Evolutionary conservation across 53 echinoderm and acorn worm genomes (phyloP).

Genomic region (Paracentrotus lividus): DNA sequence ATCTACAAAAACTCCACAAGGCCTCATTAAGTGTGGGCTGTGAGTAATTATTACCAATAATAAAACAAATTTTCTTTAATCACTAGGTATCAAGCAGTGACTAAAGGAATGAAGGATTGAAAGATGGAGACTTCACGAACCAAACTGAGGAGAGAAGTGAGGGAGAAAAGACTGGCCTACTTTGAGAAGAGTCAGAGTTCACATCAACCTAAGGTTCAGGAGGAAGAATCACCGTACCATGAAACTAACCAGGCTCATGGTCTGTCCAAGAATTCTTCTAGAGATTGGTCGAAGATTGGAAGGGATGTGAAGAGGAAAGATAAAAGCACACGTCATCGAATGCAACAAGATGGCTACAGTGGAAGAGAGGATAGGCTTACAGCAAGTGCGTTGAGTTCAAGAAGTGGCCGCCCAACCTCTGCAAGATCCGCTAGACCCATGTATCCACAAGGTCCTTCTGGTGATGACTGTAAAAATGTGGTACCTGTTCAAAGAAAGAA

Average conservation of each 20-base stretch:
- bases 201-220: background rate
- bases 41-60: too few relatives aligned
- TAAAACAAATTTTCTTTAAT: too few relatives aligned
- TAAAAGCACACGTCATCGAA: background rate
- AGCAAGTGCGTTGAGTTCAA: background rate
- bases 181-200: conserved; percentile 65
- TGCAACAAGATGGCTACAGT: background rate
- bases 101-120: background rate
- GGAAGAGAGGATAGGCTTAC: background rate
- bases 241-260: background rate
- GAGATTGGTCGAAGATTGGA: background rate
- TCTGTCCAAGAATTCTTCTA: background rate
- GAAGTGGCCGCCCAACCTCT: background rate
- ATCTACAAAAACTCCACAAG: too few relatives aligned
- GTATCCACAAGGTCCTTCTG: conserved; percentile 27
- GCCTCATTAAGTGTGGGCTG: too few relatives aligned
- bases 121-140: conserved; percentile 86
- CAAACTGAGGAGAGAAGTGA: conserved; percentile 78
- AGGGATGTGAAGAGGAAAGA: background rate
- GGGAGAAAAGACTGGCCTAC: conserved; percentile 86
- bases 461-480: background rate
- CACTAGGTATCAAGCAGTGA: too few relatives aligned
- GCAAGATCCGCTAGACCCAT: conserved; percentile 9
- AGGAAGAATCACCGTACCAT: conserved; percentile 9
- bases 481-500: background rate